Conservation (phyloP, 2,888 invertebrate genomes). For the Lissocephala sabroskyi region DNA sequence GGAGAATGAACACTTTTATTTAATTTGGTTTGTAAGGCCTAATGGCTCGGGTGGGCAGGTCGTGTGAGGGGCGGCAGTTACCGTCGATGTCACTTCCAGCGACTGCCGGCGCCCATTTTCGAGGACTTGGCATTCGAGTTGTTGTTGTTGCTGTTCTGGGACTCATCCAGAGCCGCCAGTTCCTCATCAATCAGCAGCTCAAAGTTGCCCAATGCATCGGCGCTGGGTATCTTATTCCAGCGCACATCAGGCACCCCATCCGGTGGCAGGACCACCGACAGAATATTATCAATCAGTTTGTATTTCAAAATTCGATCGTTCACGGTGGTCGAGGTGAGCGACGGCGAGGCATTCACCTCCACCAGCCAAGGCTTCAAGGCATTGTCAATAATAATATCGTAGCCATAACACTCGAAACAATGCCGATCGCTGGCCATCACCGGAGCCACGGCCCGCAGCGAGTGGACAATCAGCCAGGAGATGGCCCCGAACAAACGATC, state of each 20-base stretch:
- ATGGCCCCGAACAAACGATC: slow-evolving; percentile 92
- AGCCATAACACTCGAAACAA: slow-evolving; percentile 87
- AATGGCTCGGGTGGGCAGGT: no score
- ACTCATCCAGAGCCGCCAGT: slow-evolving; percentile 78
- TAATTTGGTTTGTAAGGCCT: not conserved
- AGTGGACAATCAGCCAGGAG: slow-evolving; percentile 92
- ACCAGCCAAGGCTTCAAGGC: slow-evolving; percentile 94
- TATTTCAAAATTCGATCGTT: slow-evolving; percentile 95
- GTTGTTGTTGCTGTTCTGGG: slow-evolving; percentile 35
- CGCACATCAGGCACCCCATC: slow-evolving; percentile 90
- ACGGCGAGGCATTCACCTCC: slow-evolving; percentile 94
- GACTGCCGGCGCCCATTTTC: slow-evolving; percentile 47
- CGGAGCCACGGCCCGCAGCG: slow-evolving; percentile 91
- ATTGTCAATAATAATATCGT: slow-evolving; percentile 94
- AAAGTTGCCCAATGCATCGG: slow-evolving; percentile 86
- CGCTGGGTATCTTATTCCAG: slow-evolving; percentile 86
- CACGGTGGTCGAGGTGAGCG: slow-evolving; percentile 92
- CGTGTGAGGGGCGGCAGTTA: slow-evolving; percentile 12
- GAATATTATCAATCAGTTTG: slow-evolving; percentile 92
- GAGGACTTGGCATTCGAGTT: slow-evolving; percentile 35
- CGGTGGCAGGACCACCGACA: slow-evolving; percentile 90
- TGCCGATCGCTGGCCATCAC: slow-evolving; percentile 93
- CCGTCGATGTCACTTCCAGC: slow-evolving; percentile 63
- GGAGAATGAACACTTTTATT: not conserved
- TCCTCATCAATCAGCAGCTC: slow-evolving; percentile 90